Conservation (phyloP, 2,113 vertebrate species). For the Globicephala melas region DNA sequence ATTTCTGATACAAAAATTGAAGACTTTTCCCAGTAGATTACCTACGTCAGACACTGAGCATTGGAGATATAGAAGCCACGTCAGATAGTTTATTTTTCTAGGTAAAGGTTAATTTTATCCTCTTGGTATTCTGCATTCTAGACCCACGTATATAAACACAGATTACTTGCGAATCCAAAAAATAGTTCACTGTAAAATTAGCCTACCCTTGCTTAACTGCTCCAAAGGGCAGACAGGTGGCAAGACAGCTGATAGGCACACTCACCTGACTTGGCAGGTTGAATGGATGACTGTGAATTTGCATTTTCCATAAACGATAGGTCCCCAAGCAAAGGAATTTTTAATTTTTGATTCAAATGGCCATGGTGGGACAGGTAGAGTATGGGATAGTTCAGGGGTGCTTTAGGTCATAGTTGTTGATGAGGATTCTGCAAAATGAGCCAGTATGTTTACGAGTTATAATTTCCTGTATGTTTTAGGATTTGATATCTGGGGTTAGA, state of each 20-base stretch:
- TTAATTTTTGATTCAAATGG: background rate
- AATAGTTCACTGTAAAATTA: background rate
- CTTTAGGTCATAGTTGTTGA: background rate
- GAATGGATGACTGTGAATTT: background rate
- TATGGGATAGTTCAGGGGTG: background rate
- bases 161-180: conserved; percentile 5
- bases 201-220: background rate
- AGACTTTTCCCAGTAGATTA: conserved; percentile 40
- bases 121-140: background rate
- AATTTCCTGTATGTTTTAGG: background rate
- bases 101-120: background rate
- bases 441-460: background rate
- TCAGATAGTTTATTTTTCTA: background rate
- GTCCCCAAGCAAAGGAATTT: background rate
- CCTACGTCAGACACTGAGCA: background rate
- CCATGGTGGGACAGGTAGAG: background rate
- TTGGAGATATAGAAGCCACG: background rate
- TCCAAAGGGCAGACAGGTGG: background rate
- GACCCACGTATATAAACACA: background rate
- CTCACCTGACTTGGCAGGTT: background rate
- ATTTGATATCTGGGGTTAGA: background rate
- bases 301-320: background rate
- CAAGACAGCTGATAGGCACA: background rate
- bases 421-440: background rate
- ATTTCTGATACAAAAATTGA: conserved; percentile 43